Evolutionary conservation across 2,888 invertebrate genomes (phyloP).

Genomic region (Apotomis capreana): DNA sequence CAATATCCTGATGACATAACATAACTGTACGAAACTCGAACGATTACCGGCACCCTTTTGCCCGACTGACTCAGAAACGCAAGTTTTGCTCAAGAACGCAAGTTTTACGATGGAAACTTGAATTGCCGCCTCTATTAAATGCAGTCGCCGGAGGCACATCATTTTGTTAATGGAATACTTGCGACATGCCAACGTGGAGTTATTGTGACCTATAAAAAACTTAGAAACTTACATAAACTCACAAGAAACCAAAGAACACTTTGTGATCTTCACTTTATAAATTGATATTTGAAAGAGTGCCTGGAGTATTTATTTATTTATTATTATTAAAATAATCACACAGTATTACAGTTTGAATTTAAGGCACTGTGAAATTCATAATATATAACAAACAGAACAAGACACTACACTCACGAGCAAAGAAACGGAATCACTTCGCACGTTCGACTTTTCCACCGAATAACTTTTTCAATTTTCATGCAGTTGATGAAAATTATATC

Average conservation of each 20-base stretch:
- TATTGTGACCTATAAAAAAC: not conserved
- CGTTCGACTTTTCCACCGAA: no score
- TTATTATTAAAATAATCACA: no score
- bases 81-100: constrained; percentile 17
- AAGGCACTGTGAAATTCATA: no score
- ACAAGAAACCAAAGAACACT: not conserved
- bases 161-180: constrained; percentile 25
- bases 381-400: no score
- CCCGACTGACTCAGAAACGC: constrained; percentile 24
- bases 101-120: constrained; percentile 25
- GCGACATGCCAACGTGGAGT: constrained; percentile 14
- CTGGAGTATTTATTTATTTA: no score
- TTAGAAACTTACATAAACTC: not conserved
- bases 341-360: no score
- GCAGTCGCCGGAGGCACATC: constrained; percentile 14
- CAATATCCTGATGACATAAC: not conserved
- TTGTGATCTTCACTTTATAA: not conserved
- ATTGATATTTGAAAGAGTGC: not conserved
- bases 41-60: constrained; percentile 42
- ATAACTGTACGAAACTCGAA: constrained; percentile 13
- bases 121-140: constrained; percentile 13
- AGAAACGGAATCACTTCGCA: no score
- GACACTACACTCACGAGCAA: no score
- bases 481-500: no score
- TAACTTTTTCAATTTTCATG: no score